Base-by-base conservation (phyloP, 2,113 vertebrate species). In the Noctilio leporinus region DNA sequence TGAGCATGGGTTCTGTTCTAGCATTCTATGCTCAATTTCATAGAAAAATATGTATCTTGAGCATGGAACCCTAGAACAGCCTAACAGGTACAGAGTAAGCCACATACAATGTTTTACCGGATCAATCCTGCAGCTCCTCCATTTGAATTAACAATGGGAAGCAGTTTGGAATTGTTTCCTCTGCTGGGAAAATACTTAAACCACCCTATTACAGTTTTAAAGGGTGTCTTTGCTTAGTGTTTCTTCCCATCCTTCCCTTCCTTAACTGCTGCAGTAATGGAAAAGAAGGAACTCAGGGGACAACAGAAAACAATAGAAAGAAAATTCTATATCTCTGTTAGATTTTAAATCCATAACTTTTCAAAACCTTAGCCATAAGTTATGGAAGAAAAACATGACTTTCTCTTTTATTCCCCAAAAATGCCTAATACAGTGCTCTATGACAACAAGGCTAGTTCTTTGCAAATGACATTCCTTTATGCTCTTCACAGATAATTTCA, bases 101-200 rank as follows among this genome's bases (percentile, higher is more conserved):
- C 53, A 57, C 35, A 11, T 57, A 8, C n/a, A 80, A 28, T 14
- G 5, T 57, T 35, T 80, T 40, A 40, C 24, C 15, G 20, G 14
- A 28, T 57, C 15, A 17, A 40, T 19, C 11, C 16, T n/a, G 4
- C 4, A 70, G 16, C 5, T 51, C 0, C 15, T 4, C 14, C 2
- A 28, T 15, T 72, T 33, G 35, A 45, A 10, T 6, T 19, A 38
- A 76, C 43, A 89, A 70, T 89, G 59, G 59, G 33, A 8, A 64
- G 35, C 26, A 72, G 9, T 14, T 9, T 43, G 10, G 20, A 1
- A 4, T 38, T 30, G 20, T 40, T 33, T 4, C 9, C 14, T 53
- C 57, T 35, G 28, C 10, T 11, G n/a, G 40, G 51, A 10, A 53
- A 45, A n/a, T 7, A 20, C 11, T 24, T 20, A 20, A 35, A 6